Percentiles rank a stretch among this genome's conserved stretches.
Evolutionary conservation across 2,797 vertebrate species (phyloP).

Genomic region (Telmatherina bonti): DNA sequence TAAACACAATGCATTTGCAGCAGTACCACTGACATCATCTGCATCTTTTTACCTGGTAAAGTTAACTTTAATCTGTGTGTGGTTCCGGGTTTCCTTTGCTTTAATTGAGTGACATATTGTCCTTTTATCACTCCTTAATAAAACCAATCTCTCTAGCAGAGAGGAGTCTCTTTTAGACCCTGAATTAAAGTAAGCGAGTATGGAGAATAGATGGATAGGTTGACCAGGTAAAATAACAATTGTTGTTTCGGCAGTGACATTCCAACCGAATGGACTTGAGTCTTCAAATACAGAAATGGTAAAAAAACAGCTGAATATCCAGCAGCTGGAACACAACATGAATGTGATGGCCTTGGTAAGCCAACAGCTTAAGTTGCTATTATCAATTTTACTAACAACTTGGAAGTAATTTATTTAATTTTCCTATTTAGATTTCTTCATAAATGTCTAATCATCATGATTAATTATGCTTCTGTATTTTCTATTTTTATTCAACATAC

Average conservation of each 20-base stretch:
- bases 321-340: constrained; percentile 72
- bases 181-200: neutral
- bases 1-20: neutral
- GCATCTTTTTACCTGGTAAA: neutral
- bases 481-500: neutral
- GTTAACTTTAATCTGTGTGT: neutral
- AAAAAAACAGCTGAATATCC: constrained; percentile 71
- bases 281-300: constrained; percentile 45
- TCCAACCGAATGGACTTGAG: constrained; percentile 69
- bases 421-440: neutral
- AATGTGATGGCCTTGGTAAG: constrained; percentile 70
- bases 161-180: too few species aligned
- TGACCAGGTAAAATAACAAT: neutral
- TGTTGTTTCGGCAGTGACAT: constrained; percentile 55
- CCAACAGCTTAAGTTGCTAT: neutral
- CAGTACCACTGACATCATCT: neutral
- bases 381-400: neutral
- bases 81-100: neutral
- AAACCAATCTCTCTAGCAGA: too few species aligned
- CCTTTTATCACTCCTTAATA: too few species aligned
- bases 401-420: neutral
- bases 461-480: too few species aligned
- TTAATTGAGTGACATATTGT: neutral
- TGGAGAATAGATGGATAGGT: neutral
- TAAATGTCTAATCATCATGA: too few species aligned